These are phyloP conservation scores for Siniperca scherzeri DNA, from an alignment of 2,797 vertebrate genomes.

Conservation along the genomic window DNA sequence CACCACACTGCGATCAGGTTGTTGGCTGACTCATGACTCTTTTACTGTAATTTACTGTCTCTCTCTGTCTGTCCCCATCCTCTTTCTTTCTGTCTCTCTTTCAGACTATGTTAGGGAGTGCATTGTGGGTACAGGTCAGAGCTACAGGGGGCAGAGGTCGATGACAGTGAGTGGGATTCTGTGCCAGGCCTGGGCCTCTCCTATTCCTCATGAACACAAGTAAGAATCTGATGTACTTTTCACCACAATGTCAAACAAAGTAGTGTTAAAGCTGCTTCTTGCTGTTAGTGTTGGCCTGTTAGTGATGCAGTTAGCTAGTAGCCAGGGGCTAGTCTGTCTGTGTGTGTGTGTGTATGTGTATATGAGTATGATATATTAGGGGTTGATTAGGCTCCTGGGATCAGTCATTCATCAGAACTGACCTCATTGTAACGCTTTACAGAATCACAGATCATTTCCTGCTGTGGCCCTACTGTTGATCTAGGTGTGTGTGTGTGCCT, in stretches of 20 bases:
- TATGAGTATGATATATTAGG: slow-evolving; percentile 72
- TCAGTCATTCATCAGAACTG: slow-evolving; percentile 77
- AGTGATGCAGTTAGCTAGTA: slow-evolving; percentile 65
- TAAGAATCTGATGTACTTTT: slow-evolving; percentile 82
- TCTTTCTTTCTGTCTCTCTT: slow-evolving; percentile 25
- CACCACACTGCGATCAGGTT: slow-evolving; percentile 36
- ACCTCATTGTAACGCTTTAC: slow-evolving; percentile 74
- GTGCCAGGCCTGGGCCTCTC: slow-evolving; percentile 96
- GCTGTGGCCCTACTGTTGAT: slow-evolving; percentile 68
- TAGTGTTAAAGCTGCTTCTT: slow-evolving; percentile 48
- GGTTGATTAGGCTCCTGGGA: slow-evolving; percentile 78
- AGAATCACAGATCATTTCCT: slow-evolving; percentile 78
- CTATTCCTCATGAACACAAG: slow-evolving; percentile 97
- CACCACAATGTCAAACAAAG: slow-evolving; percentile 54
- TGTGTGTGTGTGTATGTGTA: slow-evolving; percentile 48
- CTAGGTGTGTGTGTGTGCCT: slow-evolving; percentile 51
- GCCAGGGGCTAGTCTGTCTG: slow-evolving; percentile 59
- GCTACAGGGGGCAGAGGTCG: slow-evolving; percentile 93
- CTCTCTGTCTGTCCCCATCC: slow-evolving; percentile 2
- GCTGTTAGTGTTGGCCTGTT: slow-evolving; percentile 59
- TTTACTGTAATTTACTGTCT: slow-evolving; percentile 28
- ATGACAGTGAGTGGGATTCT: slow-evolving; percentile 92
- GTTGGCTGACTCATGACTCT: slow-evolving; percentile 41
- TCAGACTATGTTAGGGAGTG: slow-evolving; percentile 95
- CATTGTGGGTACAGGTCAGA: slow-evolving; percentile 93